Percentiles rank a stretch among this genome's conserved stretches.
Conservation (phyloP, 92 coral and sea anemone species). For the Montipora capitata region DNA sequence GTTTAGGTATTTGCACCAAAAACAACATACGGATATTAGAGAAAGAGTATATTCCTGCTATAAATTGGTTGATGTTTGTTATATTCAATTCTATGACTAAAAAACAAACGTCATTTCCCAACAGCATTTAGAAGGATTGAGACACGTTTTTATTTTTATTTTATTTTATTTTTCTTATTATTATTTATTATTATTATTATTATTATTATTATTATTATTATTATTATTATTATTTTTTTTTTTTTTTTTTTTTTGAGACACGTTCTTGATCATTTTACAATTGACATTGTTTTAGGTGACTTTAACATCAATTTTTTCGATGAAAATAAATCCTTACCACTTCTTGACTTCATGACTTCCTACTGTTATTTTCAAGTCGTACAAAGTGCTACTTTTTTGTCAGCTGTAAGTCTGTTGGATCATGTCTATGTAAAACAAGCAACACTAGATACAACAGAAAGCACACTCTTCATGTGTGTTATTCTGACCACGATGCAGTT, state of each 20-base stretch:
- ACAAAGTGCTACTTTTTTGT: conserved; percentile 39
- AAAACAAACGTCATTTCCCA: conserved; percentile 34
- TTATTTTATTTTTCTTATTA: too few species aligned
- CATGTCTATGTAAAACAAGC: neutral
- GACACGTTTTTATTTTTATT: too few species aligned
- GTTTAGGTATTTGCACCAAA: conserved; percentile 51
- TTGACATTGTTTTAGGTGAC: conserved; percentile 3
- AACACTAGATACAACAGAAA: neutral
- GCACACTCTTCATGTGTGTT: neutral
- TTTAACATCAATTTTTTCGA: neutral
- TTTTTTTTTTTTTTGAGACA: too few species aligned
- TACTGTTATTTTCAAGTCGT: conserved; percentile 13
- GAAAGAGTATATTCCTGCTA: neutral
- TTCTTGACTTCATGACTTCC: neutral
- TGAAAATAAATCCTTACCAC: neutral
- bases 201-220: too few species aligned
- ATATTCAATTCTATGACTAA: neutral
- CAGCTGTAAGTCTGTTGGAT: conserved; percentile 26
- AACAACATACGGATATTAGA: neutral
- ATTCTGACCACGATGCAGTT: conserved; percentile 23
- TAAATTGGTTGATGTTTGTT: neutral
- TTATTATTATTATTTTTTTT: too few species aligned
- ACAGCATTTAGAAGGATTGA: conserved; percentile 12
- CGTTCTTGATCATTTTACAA: conserved; percentile 8
- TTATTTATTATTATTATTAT: too few species aligned